Conservation (phyloP, 2,113 vertebrate species). For the Gallinago jamesoni region DNA sequence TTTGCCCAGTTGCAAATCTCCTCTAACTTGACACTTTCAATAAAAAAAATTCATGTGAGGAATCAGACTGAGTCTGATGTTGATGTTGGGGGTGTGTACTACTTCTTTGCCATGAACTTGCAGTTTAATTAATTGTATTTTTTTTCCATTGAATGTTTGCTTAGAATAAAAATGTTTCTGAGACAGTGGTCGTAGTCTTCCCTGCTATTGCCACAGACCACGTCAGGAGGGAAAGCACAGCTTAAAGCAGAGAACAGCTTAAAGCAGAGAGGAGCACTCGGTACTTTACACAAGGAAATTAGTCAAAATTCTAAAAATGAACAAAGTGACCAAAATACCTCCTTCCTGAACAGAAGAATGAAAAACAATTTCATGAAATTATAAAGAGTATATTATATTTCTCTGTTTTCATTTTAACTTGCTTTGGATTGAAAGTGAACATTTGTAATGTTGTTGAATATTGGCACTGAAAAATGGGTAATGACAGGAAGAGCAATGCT, state of each 20-base stretch:
- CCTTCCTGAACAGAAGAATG: neutral
- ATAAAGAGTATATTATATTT: neutral
- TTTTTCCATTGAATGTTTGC: neutral
- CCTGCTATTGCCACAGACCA: neutral
- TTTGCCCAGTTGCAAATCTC: neutral
- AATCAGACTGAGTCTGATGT: neutral
- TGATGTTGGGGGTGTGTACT: neutral
- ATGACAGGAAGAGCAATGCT: neutral
- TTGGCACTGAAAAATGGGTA: neutral
- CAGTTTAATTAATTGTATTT: neutral
- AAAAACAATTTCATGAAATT: neutral
- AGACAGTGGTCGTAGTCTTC: neutral
- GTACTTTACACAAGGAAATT: neutral
- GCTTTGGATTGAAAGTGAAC: neutral
- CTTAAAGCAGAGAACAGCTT: neutral
- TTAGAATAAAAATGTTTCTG: neutral
- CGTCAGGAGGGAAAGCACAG: neutral
- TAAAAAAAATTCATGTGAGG: neutral
- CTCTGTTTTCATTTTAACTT: neutral
- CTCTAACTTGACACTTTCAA: neutral
- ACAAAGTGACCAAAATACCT: neutral
- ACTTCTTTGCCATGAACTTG: neutral
- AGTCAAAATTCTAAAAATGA: neutral
- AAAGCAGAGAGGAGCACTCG: neutral
- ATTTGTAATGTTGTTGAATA: neutral